Evolutionary conservation across 2,797 vertebrate genomes (phyloP).

Genomic region (Hybognathus amarus): DNA sequence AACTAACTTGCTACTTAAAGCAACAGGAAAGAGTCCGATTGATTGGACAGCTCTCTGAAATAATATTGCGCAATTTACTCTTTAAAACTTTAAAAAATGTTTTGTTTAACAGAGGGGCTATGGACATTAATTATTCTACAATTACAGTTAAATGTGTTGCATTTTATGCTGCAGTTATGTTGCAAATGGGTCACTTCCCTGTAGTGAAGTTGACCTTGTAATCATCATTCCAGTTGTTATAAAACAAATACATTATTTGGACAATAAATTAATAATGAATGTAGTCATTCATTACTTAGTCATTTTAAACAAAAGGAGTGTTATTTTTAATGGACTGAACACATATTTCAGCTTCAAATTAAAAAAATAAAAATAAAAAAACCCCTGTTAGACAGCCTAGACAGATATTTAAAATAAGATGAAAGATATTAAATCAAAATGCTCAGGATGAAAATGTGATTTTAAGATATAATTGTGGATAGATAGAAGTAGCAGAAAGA

Average conservation of each 20-base stretch:
- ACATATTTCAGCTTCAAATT: not conserved
- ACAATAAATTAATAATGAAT: not conserved
- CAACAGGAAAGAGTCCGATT: conserved; percentile 78
- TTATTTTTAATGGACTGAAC: not conserved
- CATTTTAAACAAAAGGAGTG: not conserved
- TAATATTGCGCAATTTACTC: not conserved
- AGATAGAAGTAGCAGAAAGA: not conserved
- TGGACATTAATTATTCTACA: not conserved
- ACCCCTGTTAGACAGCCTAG: not conserved
- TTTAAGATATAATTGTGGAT: not conserved
- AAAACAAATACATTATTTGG: conserved; percentile 2
- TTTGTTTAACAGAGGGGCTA: not conserved
- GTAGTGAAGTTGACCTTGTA: not conserved
- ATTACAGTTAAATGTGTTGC: not conserved
- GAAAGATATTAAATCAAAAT: not conserved
- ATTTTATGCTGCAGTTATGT: not conserved
- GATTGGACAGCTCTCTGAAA: conserved; percentile 80
- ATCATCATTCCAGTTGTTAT: not conserved
- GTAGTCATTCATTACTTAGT: not conserved
- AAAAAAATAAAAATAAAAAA: not conserved
- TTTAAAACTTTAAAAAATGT: too few relatives aligned
- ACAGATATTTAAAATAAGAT: not conserved
- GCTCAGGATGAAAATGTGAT: not conserved
- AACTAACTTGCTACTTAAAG: conserved; percentile 77
- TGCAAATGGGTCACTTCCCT: not conserved